phyloP scores from a whole-genome alignment of 2,113 vertebrate species.

The Urocitellus parryii region DNA sequence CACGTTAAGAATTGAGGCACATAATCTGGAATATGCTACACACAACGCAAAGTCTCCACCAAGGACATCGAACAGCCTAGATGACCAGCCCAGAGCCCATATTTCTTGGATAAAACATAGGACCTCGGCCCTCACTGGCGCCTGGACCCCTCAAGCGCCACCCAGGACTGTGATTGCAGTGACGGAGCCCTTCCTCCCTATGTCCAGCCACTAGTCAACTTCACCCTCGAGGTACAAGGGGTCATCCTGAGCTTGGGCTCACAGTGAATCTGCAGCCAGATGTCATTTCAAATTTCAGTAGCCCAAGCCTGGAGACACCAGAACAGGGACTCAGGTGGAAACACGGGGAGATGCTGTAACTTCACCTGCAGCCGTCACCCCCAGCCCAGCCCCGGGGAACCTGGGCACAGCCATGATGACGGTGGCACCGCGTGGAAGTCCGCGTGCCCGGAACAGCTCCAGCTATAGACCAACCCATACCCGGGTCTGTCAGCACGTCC shows the following conservation, averaged over 20 bases:
- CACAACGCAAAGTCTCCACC: background rate
- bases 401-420: background rate
- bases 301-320: background rate
- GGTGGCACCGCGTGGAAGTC: background rate
- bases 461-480: background rate
- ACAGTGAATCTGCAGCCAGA: background rate
- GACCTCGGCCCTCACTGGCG: background rate
- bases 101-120: background rate
- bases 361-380: background rate
- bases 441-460: accelerated
- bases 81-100: background rate
- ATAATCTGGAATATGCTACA: background rate
- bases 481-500: background rate
- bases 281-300: background rate
- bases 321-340: background rate
- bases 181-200: background rate
- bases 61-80: background rate
- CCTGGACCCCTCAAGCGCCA: background rate
- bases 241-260: background rate
- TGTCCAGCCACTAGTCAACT: background rate
- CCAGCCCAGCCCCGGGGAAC: background rate
- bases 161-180: background rate
- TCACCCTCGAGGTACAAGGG: background rate
- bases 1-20: background rate
- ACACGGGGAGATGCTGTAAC: no score